These are phyloP conservation scores for Ctena decussata DNA, from an alignment of 2,888 invertebrate species.

Conservation along the genomic window DNA sequence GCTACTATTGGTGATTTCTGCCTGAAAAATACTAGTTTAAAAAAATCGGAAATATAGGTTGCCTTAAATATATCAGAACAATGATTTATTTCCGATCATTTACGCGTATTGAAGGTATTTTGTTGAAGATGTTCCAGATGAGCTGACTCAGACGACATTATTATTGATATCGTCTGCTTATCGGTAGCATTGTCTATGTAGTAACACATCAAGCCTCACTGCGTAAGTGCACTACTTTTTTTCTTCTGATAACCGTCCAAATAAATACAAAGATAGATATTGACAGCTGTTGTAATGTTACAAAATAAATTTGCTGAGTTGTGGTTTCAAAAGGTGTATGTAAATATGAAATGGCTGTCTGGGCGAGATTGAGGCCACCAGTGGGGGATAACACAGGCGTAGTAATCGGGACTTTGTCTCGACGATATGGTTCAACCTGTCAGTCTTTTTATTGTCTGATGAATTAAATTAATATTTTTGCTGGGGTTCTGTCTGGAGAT, in stretches of 20 bases:
- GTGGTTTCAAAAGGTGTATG: constrained; percentile 3
- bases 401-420: too few relatives aligned
- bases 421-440: too few relatives aligned
- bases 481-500: too few relatives aligned
- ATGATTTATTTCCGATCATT: too few relatives aligned
- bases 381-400: not conserved
- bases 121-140: not conserved
- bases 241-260: not conserved
- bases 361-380: not conserved
- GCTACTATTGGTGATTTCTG: too few relatives aligned
- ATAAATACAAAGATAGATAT: constrained; percentile 1
- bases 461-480: too few relatives aligned
- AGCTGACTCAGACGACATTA: not conserved
- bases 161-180: not conserved
- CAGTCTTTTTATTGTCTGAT: too few relatives aligned
- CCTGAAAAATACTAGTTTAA: too few relatives aligned
- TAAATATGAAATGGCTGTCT: constrained; percentile 5
- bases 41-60: too few relatives aligned
- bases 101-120: not conserved
- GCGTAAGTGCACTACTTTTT: constrained; percentile 4
- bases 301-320: constrained; percentile 2
- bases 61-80: too few relatives aligned
- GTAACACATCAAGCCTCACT: not conserved
- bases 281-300: not conserved
- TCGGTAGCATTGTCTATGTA: not conserved